phyloP scores from a whole-genome alignment of 2,113 vertebrate genomes.

The Axis porcinus region DNA sequence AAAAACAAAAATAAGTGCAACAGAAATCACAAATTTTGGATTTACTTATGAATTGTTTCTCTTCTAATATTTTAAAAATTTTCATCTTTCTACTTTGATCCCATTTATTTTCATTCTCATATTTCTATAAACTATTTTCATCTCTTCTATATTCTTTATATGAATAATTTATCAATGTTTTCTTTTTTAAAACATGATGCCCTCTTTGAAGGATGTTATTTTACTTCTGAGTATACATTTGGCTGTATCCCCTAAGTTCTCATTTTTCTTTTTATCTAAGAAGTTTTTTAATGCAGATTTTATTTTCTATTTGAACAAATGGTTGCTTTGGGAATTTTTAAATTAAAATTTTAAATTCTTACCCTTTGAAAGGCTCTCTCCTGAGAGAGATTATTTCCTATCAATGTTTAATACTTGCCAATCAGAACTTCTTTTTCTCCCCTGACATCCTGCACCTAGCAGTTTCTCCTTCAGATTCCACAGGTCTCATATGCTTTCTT shows the following conservation, averaged over 20 bases:
- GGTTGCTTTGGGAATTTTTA: background rate
- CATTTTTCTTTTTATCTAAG: background rate
- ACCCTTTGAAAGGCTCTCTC: background rate
- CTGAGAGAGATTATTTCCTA: background rate
- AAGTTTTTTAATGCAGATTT: background rate
- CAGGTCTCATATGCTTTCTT: background rate
- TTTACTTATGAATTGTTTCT: background rate
- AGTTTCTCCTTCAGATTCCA: background rate
- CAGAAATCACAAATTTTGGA: background rate
- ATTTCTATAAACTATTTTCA: background rate
- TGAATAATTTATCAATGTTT: background rate
- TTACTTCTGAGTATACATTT: background rate
- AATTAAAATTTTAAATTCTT: background rate
- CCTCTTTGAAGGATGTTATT: background rate
- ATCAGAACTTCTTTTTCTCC: background rate
- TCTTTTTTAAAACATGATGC: background rate
- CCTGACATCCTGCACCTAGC: background rate
- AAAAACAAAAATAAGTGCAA: background rate
- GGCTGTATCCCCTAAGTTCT: background rate
- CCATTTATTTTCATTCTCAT: background rate
- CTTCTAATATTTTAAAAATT: background rate
- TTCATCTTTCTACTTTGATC: background rate
- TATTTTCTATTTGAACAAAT: background rate
- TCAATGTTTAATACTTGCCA: background rate
- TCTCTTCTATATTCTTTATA: background rate